Conservation (phyloP, 1,140 invertebrate species). For the Linepithema humile region DNA sequence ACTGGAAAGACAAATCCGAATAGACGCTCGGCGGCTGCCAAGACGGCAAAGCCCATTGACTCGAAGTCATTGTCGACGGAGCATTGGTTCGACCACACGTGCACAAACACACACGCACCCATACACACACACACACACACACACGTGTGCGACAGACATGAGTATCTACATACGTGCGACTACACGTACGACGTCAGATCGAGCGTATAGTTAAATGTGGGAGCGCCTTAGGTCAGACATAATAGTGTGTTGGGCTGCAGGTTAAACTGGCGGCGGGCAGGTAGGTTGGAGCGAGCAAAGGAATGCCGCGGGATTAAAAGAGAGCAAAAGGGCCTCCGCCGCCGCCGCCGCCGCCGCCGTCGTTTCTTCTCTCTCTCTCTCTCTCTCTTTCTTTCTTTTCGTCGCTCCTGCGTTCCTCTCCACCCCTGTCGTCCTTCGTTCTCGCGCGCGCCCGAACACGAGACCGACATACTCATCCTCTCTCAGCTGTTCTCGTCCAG, state of each 20-base stretch:
- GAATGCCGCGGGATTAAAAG: slow-evolving; percentile 76
- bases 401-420: slow-evolving; percentile 20
- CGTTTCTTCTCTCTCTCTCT: slow-evolving; percentile 54
- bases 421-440: slow-evolving; percentile 6
- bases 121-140: background rate
- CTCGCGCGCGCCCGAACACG: slow-evolving; percentile 26
- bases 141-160: no score
- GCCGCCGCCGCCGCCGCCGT: no score
- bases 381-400: slow-evolving; percentile 32
- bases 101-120: background rate
- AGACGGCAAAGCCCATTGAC: slow-evolving; percentile 56
- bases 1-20: slow-evolving; percentile 15
- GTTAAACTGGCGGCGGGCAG: slow-evolving; percentile 78
- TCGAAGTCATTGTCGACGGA: slow-evolving; percentile 50
- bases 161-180: no score
- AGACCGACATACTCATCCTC: slow-evolving; percentile 26
- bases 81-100: background rate
- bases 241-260: slow-evolving; percentile 81
- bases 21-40: background rate
- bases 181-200: background rate
- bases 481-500: slow-evolving; percentile 42
- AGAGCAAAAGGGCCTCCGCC: slow-evolving; percentile 62
- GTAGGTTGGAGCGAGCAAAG: slow-evolving; percentile 79
- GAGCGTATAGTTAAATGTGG: slow-evolving; percentile 80
- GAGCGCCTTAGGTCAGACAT: slow-evolving; percentile 81